Percentiles rank a stretch among this genome's conserved stretches.
Conservation (phyloP, 2,888 invertebrate genomes). For the Macaria notata region DNA sequence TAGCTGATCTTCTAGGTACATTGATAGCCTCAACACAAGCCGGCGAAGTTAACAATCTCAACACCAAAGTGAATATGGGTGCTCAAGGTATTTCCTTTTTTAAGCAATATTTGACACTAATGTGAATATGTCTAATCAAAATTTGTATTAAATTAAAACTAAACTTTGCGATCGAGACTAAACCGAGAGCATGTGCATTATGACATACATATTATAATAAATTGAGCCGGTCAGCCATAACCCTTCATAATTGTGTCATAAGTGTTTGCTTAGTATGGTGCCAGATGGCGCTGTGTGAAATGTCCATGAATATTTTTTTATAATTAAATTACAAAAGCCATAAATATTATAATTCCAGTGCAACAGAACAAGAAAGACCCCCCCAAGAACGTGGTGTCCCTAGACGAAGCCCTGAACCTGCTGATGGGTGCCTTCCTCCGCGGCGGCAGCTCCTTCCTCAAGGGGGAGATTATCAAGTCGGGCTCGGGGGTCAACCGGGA, state of each 20-base stretch:
- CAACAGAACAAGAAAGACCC: conserved; percentile 85
- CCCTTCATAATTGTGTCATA: too few relatives aligned
- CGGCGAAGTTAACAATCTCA: conserved; percentile 75
- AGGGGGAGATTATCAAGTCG: conserved; percentile 98
- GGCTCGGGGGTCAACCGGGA: conserved; percentile 96
- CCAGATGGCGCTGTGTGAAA: too few relatives aligned
- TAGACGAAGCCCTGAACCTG: conserved; percentile 95
- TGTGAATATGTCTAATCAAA: too few relatives aligned
- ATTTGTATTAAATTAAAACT: too few relatives aligned
- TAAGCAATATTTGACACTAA: too few relatives aligned
- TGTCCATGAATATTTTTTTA: too few relatives aligned
- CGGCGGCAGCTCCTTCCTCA: conserved; percentile 96
- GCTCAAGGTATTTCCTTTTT: conserved; percentile 68
- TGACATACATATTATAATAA: too few relatives aligned
- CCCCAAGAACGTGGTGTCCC: conserved; percentile 85
- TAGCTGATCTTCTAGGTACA: conserved; percentile 95
- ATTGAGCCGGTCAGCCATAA: too few relatives aligned
- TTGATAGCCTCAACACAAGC: conserved; percentile 93
- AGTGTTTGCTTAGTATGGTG: too few relatives aligned
- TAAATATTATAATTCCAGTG: conserved; percentile 53
- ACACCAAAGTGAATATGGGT: conserved; percentile 64
- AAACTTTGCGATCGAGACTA: too few relatives aligned
- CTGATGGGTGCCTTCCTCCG: conserved; percentile 96
- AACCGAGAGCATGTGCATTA: too few relatives aligned
- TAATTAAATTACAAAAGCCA: too few relatives aligned